Conservation (phyloP, 2,797 vertebrate genomes). For the Myiotriccus ornatus region DNA sequence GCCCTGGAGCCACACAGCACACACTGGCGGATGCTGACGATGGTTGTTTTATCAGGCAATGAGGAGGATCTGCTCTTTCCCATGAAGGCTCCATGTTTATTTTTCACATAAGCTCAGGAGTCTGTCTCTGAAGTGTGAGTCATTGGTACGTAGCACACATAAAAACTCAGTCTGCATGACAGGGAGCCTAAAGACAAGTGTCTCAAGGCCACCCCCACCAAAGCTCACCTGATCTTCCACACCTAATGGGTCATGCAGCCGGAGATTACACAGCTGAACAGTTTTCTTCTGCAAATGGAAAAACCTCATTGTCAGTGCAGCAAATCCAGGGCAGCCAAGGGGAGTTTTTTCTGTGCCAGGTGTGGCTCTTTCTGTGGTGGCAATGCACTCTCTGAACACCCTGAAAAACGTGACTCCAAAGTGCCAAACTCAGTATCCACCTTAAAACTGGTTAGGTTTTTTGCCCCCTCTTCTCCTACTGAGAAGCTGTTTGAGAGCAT, state of each 20-base stretch:
- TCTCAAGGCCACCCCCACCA: not conserved
- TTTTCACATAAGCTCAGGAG: not conserved
- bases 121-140: not conserved
- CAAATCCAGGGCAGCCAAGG: fast-evolving
- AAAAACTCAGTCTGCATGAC: not conserved
- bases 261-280: not conserved
- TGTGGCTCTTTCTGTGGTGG: not conserved
- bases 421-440: not conserved
- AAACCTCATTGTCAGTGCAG: not conserved
- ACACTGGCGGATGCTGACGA: not conserved
- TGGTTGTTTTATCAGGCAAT: not conserved
- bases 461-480: not conserved
- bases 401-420: not conserved
- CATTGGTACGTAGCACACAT: not conserved
- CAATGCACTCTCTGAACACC: not conserved
- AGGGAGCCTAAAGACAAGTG: not conserved
- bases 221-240: not conserved
- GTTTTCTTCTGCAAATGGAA: not conserved
- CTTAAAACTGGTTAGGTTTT: not conserved
- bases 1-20: not conserved
- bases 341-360: not conserved
- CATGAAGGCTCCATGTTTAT: not conserved
- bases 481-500: not conserved
- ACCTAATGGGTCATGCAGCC: not conserved
- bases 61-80: not conserved